Conservation (phyloP, 92 coral and sea anemone species). For the Hydrozoanthus gracilis region DNA sequence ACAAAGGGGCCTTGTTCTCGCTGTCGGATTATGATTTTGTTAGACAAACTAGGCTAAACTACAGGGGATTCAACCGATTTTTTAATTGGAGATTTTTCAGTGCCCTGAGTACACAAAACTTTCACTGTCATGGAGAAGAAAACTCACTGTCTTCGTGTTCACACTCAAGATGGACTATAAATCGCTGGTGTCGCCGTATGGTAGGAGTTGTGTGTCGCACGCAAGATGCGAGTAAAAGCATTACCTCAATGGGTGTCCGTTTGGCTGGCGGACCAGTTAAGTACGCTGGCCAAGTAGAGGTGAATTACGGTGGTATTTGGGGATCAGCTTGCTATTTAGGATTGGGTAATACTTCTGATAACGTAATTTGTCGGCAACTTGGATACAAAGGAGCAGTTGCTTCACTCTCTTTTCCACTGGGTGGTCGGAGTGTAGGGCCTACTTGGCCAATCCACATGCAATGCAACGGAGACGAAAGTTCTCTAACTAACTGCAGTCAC, state of each 20-base stretch:
- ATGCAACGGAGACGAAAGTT: slow-evolving; percentile 28
- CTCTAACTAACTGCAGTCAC: slow-evolving; percentile 2
- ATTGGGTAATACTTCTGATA: slow-evolving; percentile 54
- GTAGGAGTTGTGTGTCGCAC: slow-evolving; percentile 39
- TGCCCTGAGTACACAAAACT: too few relatives aligned
- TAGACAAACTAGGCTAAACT: not conserved
- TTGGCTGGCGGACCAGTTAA: not conserved
- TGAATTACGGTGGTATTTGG: slow-evolving; percentile 66
- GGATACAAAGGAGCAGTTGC: slow-evolving; percentile 42
- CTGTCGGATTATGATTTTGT: not conserved
- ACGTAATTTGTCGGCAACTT: slow-evolving; percentile 62
- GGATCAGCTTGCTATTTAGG: slow-evolving; percentile 41
- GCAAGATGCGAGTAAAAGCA: not conserved
- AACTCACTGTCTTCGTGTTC: not conserved
- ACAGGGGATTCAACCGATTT: not conserved
- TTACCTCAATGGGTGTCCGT: not conserved
- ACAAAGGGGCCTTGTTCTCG: not conserved
- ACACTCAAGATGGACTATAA: not conserved
- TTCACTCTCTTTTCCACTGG: not conserved
- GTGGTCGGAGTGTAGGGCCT: not conserved
- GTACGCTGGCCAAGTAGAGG: slow-evolving; percentile 49
- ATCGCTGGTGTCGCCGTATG: not conserved
- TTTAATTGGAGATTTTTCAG: too few relatives aligned
- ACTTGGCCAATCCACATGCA: not conserved
- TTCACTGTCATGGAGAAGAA: slow-evolving; percentile 15